Evolutionary conservation across 1,140 invertebrate species (phyloP).

Genomic region (Drosophila melanogaster): DNA sequence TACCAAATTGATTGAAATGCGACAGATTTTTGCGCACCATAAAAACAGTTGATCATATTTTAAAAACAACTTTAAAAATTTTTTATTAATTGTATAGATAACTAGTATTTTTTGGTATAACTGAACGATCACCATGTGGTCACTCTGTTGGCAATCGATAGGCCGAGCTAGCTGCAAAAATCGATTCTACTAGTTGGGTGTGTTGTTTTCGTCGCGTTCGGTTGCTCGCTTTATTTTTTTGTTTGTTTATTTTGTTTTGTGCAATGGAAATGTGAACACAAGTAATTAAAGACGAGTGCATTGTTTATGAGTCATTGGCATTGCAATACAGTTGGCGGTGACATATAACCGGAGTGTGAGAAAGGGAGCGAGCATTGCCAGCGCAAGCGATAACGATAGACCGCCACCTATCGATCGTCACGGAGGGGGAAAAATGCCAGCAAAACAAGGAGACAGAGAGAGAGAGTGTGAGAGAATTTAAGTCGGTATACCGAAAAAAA

Average conservation of each 20-base stretch:
- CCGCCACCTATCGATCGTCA: conserved; percentile 13
- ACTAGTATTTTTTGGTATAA: neutral
- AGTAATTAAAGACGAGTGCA: conserved; percentile 12
- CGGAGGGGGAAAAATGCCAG: conserved; percentile 23
- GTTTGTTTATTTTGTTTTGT: conserved; percentile 19
- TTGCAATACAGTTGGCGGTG: conserved; percentile 2
- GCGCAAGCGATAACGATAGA: conserved; percentile 23
- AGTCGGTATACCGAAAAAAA: conserved; percentile 13
- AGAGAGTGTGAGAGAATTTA: neutral
- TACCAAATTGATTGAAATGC: too few relatives aligned
- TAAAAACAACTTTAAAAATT: too few relatives aligned
- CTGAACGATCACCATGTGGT: neutral
- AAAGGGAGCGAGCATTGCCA: conserved; percentile 31
- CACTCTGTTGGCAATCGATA: conserved; percentile 1
- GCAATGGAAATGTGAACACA: conserved; percentile 27
- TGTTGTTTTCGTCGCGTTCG: conserved; percentile 39
- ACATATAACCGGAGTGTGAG: conserved; percentile 10
- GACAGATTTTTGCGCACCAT: too few relatives aligned
- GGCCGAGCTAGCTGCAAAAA: neutral
- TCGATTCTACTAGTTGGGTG: conserved; percentile 26
- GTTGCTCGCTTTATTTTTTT: conserved; percentile 19
- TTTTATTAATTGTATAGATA: too few relatives aligned
- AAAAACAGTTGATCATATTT: too few relatives aligned
- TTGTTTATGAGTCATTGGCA: conserved; percentile 14
- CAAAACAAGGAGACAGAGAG: conserved; percentile 23